Percentiles rank a stretch among this genome's conserved stretches.
phyloP scores from a whole-genome alignment of 2,888 invertebrate species.

The Quadriops clusia region DNA sequence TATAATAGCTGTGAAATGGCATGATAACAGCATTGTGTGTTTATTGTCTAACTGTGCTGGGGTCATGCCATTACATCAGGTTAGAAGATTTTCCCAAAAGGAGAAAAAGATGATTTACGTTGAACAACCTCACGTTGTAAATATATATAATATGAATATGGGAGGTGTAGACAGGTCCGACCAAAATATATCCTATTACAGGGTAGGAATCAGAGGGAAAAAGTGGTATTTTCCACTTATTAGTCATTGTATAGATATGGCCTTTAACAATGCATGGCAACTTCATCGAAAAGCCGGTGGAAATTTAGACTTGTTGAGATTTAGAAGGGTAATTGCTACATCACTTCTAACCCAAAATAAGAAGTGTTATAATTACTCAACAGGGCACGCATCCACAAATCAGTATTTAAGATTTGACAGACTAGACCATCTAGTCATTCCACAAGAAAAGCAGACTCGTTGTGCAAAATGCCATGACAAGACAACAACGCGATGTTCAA shows the following conservation, averaged over 20 bases:
- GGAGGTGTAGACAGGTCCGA: slow-evolving; percentile 18
- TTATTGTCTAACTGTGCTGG: slow-evolving; percentile 5
- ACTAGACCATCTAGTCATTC: slow-evolving; percentile 12
- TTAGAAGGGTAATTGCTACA: slow-evolving; percentile 15
- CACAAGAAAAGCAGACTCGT: slow-evolving; percentile 13
- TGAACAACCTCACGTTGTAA: no score
- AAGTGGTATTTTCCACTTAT: slow-evolving; percentile 22
- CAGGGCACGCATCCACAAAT: no score
- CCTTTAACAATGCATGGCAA: slow-evolving; percentile 20
- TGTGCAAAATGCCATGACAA: no score
- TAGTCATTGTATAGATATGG: slow-evolving; percentile 17
- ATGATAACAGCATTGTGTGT: slow-evolving; percentile 7
- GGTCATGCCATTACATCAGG: slow-evolving; percentile 1
- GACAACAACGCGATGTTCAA: no score
- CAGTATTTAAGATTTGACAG: slow-evolving; percentile 11
- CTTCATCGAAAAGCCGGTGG: slow-evolving; percentile 16
- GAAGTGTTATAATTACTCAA: not conserved
- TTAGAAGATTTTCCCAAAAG: slow-evolving; percentile 4
- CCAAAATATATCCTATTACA: slow-evolving; percentile 20
- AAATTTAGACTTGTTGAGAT: slow-evolving; percentile 18
- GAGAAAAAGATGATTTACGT: no score
- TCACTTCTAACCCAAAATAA: not conserved
- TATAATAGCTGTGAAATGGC: slow-evolving; percentile 5
- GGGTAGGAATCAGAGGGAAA: slow-evolving; percentile 19
- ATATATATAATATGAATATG: slow-evolving; percentile 18